Conservation (phyloP, 2,888 invertebrate genomes). For the Acrobasis repandana region DNA sequence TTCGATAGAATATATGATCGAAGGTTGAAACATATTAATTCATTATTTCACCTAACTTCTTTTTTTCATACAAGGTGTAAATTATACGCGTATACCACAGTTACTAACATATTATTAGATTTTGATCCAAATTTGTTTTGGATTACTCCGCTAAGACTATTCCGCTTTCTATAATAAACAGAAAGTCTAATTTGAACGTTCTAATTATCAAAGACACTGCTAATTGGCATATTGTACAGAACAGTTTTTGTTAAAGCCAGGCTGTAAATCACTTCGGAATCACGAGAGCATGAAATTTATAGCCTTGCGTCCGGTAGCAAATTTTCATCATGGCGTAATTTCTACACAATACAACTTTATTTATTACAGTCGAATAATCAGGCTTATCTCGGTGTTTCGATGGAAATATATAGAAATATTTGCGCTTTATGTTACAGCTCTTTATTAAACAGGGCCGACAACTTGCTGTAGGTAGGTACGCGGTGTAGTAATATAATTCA, state of each 20-base stretch:
- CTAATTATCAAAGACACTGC: constrained; percentile 40
- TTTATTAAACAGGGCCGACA: not conserved
- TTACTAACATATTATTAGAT: no score
- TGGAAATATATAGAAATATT: constrained; percentile 22
- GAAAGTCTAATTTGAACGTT: constrained; percentile 20
- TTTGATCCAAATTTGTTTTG: no score
- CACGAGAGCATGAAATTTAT: constrained; percentile 77
- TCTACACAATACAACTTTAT: constrained; percentile 61
- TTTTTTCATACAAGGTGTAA: no score
- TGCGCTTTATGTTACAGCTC: not conserved
- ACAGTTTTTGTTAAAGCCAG: constrained; percentile 55
- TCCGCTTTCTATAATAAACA: not conserved
- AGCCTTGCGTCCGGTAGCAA: constrained; percentile 69
- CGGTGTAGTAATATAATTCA: no score
- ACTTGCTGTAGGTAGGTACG: no score
- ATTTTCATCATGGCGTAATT: constrained; percentile 69
- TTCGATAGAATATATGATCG: no score
- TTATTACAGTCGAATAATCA: constrained; percentile 45
- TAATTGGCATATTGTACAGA: constrained; percentile 64
- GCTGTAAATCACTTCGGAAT: constrained; percentile 71
- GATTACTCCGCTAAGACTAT: no score
- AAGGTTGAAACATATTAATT: no score
- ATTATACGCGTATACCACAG: no score
- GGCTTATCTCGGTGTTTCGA: constrained; percentile 26
- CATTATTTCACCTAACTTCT: no score